Evolutionary conservation across 2,888 invertebrate species (phyloP), one percentile per base, ranked within the genome.

Genomic region (Lymantria dispar): DNA sequence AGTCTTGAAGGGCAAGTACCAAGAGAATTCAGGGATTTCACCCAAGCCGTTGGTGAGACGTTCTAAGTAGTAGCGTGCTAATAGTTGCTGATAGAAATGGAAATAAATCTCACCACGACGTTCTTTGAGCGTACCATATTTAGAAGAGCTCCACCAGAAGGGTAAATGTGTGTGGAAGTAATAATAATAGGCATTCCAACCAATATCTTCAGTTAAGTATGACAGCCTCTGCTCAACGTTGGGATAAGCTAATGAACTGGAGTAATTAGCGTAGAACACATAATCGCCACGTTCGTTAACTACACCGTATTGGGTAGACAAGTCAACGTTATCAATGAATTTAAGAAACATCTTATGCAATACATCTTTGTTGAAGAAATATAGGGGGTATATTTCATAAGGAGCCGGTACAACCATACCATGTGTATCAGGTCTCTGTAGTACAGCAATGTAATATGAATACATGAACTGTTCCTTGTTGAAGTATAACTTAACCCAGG

Each of bases 141-240:
- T 83, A 22, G 92, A 82, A 48, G 92, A 91, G 45, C 91, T 86
- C 74, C 94, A 82, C 93, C 94, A 94, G 91, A 93, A 94, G 39
- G 95, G 94, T 70, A 91, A 91, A 52, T 93, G 91, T 54, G 91
- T 73, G 69, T 94, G 93, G 85, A 93, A 92, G 79, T 92, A 94
- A 80, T 92, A 93, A 85, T 95, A 95, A 82, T 91, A 94, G 0
- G 92, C 72, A 80, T 94, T 95, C 69, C 94, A 83, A 54, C 94
- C 95, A 62, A 95, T 86, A 69, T 95, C 95, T 72, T 95, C 95
- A 31, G 93, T 94, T 81, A 95, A 94, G 82, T 95, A 95, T 36
- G 93, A 87, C 51, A 95, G 64, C 53, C 88, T 92, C 67, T 92
- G 90, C 65, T 95, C 94, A 2, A 87, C 72, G 62, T 93, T 92